Evolutionary conservation across 2,113 vertebrate species (phyloP).

Genomic region (Delphinapterus leucas): DNA sequence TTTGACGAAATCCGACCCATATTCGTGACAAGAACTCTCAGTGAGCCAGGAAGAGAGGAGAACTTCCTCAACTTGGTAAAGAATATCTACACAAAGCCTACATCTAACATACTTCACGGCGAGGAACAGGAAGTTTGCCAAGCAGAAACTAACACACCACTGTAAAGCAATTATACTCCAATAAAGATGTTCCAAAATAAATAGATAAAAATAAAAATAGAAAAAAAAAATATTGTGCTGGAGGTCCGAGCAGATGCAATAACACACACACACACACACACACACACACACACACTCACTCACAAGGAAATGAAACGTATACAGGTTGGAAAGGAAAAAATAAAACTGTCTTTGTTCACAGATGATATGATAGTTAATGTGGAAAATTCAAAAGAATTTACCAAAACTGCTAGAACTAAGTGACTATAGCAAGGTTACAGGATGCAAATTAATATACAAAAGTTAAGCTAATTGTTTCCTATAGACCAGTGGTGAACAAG

Average conservation of each 20-base stretch:
- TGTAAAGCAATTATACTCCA: too few species aligned
- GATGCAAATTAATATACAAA: neutral
- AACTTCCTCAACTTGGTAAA: neutral
- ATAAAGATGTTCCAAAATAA: too few species aligned
- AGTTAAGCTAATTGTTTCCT: neutral
- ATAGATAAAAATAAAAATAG: too few species aligned
- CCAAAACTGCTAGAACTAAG: neutral
- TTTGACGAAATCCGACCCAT: neutral
- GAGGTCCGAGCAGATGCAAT: fast-evolving
- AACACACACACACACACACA: neutral
- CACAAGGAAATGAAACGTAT: neutral
- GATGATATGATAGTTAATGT: neutral
- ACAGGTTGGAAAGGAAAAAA: neutral
- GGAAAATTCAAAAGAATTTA: neutral
- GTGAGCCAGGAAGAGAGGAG: neutral
- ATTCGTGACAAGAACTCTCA: neutral
- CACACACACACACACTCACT: neutral
- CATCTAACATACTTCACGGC: fast-evolving
- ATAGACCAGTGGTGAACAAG: neutral
- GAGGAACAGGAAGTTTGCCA: too few species aligned
- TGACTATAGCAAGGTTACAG: neutral
- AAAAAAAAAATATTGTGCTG: neutral
- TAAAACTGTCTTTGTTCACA: neutral
- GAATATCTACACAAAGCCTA: neutral
- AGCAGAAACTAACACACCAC: too few species aligned